Base-by-base conservation (phyloP, 2,888 invertebrate species). In the Marronus borbonicus region DNA sequence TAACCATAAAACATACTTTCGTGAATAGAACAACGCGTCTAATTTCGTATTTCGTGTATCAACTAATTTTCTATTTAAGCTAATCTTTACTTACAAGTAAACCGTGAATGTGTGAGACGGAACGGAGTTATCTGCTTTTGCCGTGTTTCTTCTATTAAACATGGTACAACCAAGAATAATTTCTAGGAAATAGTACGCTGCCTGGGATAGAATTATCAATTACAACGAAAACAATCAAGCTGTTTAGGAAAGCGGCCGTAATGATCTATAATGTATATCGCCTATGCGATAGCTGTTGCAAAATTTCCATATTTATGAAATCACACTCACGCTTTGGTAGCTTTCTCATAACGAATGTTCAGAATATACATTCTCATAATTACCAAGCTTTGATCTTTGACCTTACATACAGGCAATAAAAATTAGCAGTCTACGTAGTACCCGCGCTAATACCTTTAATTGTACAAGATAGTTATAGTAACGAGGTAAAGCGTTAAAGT, bases 251-350 rank as follows among this genome's bases (percentile, higher is more conserved):
- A 20, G 60, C 72, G 2, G 44, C n/a, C 44, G 8, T 74, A 60
- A 74, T 74, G 60, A 49, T 49, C 58, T 12, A 44, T 60, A 74
- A 68, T 68, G 50, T 49, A 24, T 68, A 68, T 50, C 68, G 50
- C 12, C 49, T 20, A 74, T 60, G 60, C 20, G 8, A 31, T 31
- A 5, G 72, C 14, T 39, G 44, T 24, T 28, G 28, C 24, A 49
- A 74, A 60, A 74, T 74, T 10, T 74, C 72, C 72, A 74, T 74
- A 58, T 74, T 62, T 74, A 74, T 62, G 44, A 60, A 74, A 60
- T 49, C 60, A 60, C 60, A 60, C 60, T 62, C 72, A 74, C 72
- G 72, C 44, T 74, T 20, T 62, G 72, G 60, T 74, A 74, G 72
- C 60, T 74, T 74, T 74, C 72, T 74, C 72, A 74, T 74, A 74